Evolutionary conservation across 23 tunicate genomes (phyloP), one percentile per base, ranked within the genome.

Genomic region (Styela clava): DNA sequence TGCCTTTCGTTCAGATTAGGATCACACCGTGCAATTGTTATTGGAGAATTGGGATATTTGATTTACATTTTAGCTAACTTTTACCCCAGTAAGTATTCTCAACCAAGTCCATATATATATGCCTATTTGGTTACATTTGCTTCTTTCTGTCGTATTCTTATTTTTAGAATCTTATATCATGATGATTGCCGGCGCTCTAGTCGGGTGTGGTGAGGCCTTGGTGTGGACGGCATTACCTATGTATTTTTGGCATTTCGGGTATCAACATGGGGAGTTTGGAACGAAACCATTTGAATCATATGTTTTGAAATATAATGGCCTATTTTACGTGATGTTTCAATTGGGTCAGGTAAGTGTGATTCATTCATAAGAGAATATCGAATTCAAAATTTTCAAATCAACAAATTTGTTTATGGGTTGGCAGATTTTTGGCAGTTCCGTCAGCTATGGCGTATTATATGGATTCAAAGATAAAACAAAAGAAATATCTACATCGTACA

Each of bases 211-310:
- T 22, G 94, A 88, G 30, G 79, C 84, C 34, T 87, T 87, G 19
- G 84, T 87, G 27, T 88, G 94, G 94, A 87, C 88, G 29, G 94
- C 87, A 3, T 33, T 87, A 26, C 61, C 85, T 23, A 83, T 79
- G 5, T 88, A 88, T 68, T 74, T 88, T 52, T 69, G 86, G 22
- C 73, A 88, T 71, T 62, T 88, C 69, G 94, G 94, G 16, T 87
- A 83, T 69, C 33, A 84, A 64, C 84, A 83, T 35, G 64, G 56
- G 9, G 9, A 44, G 12, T 44, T 5, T 44, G 56, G 56, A 44
- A 5, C 56, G 7, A 44, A 44, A 78, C 61, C 71, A 25, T 32
- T 74, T 78, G 94, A 88, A 63, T 35, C 81, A 31, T 84, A 30
- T 35, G 88, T 88, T 31, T 83, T 78, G 61, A 37, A 74, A n/a